Base-by-base conservation (phyloP, 2,113 vertebrate genomes). In the Gadus macrocephalus region DNA sequence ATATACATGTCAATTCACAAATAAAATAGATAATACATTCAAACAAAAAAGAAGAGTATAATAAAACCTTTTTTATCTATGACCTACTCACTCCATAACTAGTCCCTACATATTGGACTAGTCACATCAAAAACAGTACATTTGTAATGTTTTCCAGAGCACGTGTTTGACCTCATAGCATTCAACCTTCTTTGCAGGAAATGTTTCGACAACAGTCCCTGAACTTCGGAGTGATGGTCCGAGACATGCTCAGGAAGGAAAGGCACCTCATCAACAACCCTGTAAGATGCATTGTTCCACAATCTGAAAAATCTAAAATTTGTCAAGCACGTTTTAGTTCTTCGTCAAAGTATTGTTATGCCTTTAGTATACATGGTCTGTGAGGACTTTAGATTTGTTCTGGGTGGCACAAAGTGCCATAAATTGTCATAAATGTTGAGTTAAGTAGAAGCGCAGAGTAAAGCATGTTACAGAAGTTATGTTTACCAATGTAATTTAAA, bases 161-260 rank as follows among this genome's bases (percentile, higher is more conserved):
- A 16, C 28, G 9, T 64, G 20, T 66, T 53, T 17, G 20, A 20
- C 9, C n/a, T 53, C 53, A 42, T 14, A 22, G 64, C 53, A 22
- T 20, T 60, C 16, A 35, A 25, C 19, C 68, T 81, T 16, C 25
- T 75, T 88, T 85, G 16, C 79, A 93, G 91, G 49, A 8, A 2
- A 14, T 65, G 15, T 86, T 81, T 71, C 87, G 78, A 15, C 31
- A 63, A 38, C 83, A 84, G 60, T 83, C 92, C 20, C 42, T 92
- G 8, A 64, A 77, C 38, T 89, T 91, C 71, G 89, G 76, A 31
- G 78, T 89, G 64, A 86, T 86, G 67, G 85, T 93, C 68, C 82
- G 82, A n/a, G 86, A 92, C 19, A 84, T 90, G 56, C 88, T 93
- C 38, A 83, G 82, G 64, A 84, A 85, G 77, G 92, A 93, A 69